phyloP scores from a whole-genome alignment of 2,888 invertebrate species.

The Bhutanitis thaidina region DNA sequence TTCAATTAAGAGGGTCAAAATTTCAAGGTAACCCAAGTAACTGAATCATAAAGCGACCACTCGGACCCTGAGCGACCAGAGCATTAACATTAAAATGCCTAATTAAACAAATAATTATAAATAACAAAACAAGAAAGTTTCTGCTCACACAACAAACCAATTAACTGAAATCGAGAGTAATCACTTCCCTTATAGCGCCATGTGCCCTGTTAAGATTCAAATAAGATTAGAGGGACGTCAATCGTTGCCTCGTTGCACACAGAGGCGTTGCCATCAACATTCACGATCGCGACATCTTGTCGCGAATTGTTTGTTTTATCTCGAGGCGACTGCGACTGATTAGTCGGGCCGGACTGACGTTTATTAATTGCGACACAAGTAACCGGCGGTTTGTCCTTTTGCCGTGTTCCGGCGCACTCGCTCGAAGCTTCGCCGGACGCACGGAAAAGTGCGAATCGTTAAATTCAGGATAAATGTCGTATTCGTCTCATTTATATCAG shows the following conservation, averaged over 20 bases:
- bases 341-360: slow-evolving; percentile 67
- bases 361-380: slow-evolving; percentile 75
- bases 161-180: slow-evolving; percentile 1
- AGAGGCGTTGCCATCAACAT: slow-evolving; percentile 37
- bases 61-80: too few relatives aligned
- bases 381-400: slow-evolving; percentile 51
- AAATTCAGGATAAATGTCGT: slow-evolving; percentile 17
- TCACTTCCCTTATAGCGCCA: slow-evolving; percentile 2
- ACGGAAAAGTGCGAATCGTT: slow-evolving; percentile 27
- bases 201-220: slow-evolving; percentile 3
- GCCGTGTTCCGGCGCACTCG: slow-evolving; percentile 49
- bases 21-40: too few relatives aligned
- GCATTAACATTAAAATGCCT: too few relatives aligned
- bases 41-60: too few relatives aligned
- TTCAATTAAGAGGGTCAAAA: too few relatives aligned
- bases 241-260: slow-evolving; percentile 21
- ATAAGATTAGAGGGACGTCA: slow-evolving; percentile 17
- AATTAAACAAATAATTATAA: too few relatives aligned
- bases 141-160: neutral
- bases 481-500: too few relatives aligned
- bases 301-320: slow-evolving; percentile 58
- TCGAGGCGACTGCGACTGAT: slow-evolving; percentile 61
- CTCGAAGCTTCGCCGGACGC: slow-evolving; percentile 45
- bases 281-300: slow-evolving; percentile 36
- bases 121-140: too few relatives aligned